Evolutionary conservation across 2,113 vertebrate genomes (phyloP).

Genomic region (Epinephelus fuscoguttatus): DNA sequence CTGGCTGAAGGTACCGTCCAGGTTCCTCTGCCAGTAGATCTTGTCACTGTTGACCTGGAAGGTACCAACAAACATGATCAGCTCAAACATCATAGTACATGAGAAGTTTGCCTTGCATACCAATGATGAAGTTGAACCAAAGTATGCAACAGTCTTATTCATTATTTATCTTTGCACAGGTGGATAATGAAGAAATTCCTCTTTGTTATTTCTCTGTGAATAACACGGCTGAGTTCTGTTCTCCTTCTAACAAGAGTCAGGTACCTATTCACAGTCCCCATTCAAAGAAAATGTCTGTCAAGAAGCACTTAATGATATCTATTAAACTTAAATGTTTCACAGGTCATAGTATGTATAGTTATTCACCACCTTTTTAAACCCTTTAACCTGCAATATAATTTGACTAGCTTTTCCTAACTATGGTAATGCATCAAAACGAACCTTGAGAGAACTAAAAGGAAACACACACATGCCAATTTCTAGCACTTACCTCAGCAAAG

Average conservation of each 20-base stretch:
- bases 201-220: not conserved
- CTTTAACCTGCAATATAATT: not conserved
- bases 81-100: not conserved
- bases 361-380: not conserved
- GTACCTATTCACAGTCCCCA: not conserved
- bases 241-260: not conserved
- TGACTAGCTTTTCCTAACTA: not conserved
- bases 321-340: not conserved
- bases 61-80: not conserved
- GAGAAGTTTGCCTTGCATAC: not conserved
- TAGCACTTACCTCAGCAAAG: slow-evolving; percentile 89
- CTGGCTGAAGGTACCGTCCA: slow-evolving; percentile 86
- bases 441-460: not conserved
- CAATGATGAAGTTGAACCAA: not conserved
- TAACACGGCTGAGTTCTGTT: not conserved
- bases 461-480: not conserved
- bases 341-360: not conserved
- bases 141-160: not conserved
- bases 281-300: not conserved
- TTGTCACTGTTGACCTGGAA: slow-evolving; percentile 89
- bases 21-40: slow-evolving; percentile 90
- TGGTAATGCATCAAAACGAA: not conserved
- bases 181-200: not conserved
- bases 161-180: not conserved
- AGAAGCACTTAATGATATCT: not conserved